Conservation (phyloP, 2,888 invertebrate genomes). For the Melipona bicolor region DNA sequence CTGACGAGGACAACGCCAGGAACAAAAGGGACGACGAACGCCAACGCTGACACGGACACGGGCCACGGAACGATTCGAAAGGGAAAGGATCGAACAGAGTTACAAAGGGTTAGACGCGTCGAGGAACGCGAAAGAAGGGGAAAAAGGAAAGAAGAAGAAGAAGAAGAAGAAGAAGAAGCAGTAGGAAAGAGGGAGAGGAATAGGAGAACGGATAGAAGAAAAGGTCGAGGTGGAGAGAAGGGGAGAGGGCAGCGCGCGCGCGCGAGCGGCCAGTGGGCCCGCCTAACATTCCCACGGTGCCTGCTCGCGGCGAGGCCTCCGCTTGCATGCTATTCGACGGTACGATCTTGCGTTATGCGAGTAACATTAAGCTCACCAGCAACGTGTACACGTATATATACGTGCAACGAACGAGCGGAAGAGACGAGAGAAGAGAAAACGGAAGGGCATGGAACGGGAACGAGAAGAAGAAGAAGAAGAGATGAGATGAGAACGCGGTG, state of each 20-base stretch:
- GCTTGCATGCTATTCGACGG: slow-evolving; percentile 75
- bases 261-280: slow-evolving; percentile 76
- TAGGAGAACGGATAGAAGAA: slow-evolving; percentile 2
- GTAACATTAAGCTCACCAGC: slow-evolving; percentile 78
- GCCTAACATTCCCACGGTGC: slow-evolving; percentile 83
- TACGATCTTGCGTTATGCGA: slow-evolving; percentile 77
- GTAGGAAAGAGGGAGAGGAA: slow-evolving; percentile 21
- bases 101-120: slow-evolving; percentile 81
- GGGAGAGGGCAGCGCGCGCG: slow-evolving; percentile 41
- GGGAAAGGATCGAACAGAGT: slow-evolving; percentile 74
- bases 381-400: slow-evolving; percentile 64
- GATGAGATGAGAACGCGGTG: neutral
- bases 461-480: neutral
- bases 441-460: neutral
- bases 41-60: neutral
- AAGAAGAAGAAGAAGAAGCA: slow-evolving; percentile 11
- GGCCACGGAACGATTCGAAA: slow-evolving; percentile 35
- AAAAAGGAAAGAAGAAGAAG: neutral
- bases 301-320: slow-evolving; percentile 82
- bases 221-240: slow-evolving; percentile 16
- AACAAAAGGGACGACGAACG: too few species aligned
- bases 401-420: slow-evolving; percentile 44
- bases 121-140: neutral
- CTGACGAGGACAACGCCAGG: too few species aligned
- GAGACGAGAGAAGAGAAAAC: neutral